phyloP scores from a whole-genome alignment of 2,888 invertebrate genomes.

The Andricus quercusramuli region DNA sequence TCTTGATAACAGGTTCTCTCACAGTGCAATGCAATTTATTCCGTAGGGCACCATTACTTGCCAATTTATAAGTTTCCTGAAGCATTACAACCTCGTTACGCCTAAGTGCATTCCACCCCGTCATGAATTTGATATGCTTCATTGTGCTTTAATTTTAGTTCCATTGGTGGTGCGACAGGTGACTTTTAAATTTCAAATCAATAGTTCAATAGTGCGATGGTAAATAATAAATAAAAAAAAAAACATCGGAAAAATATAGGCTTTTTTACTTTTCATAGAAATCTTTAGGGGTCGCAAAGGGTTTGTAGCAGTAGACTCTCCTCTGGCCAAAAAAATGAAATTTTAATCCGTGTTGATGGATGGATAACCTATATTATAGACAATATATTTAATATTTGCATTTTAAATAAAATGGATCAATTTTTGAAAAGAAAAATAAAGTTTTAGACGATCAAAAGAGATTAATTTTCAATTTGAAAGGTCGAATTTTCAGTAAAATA shows the following conservation, averaged over 20 bases:
- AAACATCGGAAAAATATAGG: neutral
- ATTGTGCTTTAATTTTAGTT: slow-evolving; percentile 29
- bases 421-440: no score
- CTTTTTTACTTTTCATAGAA: no score
- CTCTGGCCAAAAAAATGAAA: no score
- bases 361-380: no score
- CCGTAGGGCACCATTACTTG: slow-evolving; percentile 32
- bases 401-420: no score
- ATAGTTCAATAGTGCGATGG: neutral
- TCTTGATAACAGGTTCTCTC: slow-evolving; percentile 24
- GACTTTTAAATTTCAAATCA: slow-evolving; percentile 12
- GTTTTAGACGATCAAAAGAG: no score
- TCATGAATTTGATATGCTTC: slow-evolving; percentile 50
- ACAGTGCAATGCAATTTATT: slow-evolving; percentile 33
- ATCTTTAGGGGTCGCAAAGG: no score
- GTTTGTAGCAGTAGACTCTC: no score
- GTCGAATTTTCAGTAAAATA: no score
- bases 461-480: no score
- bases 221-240: neutral
- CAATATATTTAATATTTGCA: no score
- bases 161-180: slow-evolving; percentile 26
- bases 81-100: slow-evolving; percentile 47
- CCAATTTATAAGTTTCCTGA: slow-evolving; percentile 27
- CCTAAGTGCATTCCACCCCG: slow-evolving; percentile 49
- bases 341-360: no score